Base-by-base conservation (phyloP, 2,797 vertebrate species). In the Macropodus opercularis region DNA sequence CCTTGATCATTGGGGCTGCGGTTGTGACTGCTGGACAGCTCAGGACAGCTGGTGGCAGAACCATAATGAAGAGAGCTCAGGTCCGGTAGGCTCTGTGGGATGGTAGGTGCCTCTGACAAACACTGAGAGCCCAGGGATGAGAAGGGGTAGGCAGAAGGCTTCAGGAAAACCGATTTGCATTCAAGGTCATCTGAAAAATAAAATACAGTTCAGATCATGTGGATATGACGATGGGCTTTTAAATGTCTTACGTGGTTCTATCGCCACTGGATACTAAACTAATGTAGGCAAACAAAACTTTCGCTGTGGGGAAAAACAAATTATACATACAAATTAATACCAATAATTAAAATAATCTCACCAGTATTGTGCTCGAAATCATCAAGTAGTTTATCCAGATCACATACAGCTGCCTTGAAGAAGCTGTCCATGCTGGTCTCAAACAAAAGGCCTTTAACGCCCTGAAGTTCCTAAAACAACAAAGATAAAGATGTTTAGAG, bases 341-440 rank as follows among this genome's bases (percentile, higher is more conserved):
- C 1, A 17, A 10, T 2, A 18, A 57, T 3, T 13, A 46, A 26
- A 19, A 3, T 15, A 44, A 23, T 7, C 12, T 60, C 80, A 99
- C 97, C 97, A 91, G 95, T 84, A 44, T 90, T 96, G 73, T 95
- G 93, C 72, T 99, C 97, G 91, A 99, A 98, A 87, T 99, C 96
- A 84, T 99, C 96, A 0, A 99, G 94, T 32, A 99, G 90, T 79
- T 95, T 98, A 91, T 99, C 97, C 88, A 99, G 83, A 83, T 98
- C 96, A 89, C 94, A 95, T 57, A 99, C 94, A 60, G 96, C 97
- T 77, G 97, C 96, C 90, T 95, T 97, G 87, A 99, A 99, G 83
- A 95, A 98, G 90, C 89, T 96, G 80, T 99, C 97, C 97, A 99
- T 99, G 84, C 88, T 96, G 89, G 58, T 64, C 58, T 38, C 15